Evolutionary conservation across 2,888 invertebrate genomes (phyloP), one percentile per base, ranked within the genome.

Genomic region (Ormia ochracea): DNA sequence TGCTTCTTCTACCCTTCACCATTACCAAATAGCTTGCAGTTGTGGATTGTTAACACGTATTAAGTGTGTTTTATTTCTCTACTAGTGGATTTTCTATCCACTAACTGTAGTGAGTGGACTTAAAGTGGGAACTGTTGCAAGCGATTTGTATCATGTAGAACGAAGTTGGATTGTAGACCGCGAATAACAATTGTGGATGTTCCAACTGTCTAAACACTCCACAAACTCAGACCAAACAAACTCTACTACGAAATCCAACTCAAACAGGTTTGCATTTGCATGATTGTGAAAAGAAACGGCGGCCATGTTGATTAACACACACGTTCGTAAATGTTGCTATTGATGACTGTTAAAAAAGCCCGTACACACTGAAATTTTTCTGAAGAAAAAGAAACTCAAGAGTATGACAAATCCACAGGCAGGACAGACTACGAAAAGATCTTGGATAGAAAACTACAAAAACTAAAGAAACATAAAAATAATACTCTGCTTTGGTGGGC

Each of bases 331-430:
- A 50, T 28, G 28, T 19, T 58, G 48, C 12, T 14, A 33, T 41
- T 41, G 9, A 33, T n/a, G 48, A 9, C 38, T 56, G 56, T 58
- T 56, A 26, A 31, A 23, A 7, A 9, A 12, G 31, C 38, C 19
- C 26, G 21, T 48, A 26, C n/a, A n/a, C n/a, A n/a, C 31, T 38
- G 56, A 61, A 45, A 43, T 43, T 59, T 79, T 76, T 59, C 66
- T 50, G 76, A 80, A 80, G 80, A 80, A 80, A 80, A 80, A 80
- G 80, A 80, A 80, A 80, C 80, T 80, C 68, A 80, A 80, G 80
- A 80, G 80, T 80, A 76, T 80, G 80, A 80, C 76, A 73, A 80
- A 80, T 73, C 80, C 50, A 56, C 48, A 50, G 31, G 31, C 31
- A 50, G 52, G 52, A 41, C 59, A 28, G 41, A 38, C 38, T 5